Evolutionary conservation across 1,140 invertebrate genomes (phyloP).

Genomic region (Chelonus insularis): DNA sequence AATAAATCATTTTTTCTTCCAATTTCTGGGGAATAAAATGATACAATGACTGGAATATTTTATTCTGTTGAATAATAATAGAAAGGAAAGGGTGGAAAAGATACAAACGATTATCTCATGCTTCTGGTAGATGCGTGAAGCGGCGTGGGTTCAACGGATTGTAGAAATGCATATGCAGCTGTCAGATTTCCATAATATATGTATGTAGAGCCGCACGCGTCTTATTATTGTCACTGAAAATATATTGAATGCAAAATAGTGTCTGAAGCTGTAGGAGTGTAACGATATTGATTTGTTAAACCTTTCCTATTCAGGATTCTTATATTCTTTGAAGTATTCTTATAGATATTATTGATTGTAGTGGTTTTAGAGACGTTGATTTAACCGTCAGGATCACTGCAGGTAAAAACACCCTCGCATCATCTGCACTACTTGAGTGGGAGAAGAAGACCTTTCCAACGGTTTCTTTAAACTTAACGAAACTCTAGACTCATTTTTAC

Average conservation of each 20-base stretch:
- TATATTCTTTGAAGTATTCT: not conserved
- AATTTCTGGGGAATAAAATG: not conserved
- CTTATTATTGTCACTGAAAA: not conserved
- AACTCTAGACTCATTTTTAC: slow-evolving; percentile 1
- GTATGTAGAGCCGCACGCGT: not conserved
- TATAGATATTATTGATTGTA: not conserved
- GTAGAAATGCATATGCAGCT: slow-evolving; percentile 11
- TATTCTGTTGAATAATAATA: slow-evolving; percentile 4
- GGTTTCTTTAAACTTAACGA: not conserved
- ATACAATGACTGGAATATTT: not conserved
- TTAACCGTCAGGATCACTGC: slow-evolving; percentile 3
- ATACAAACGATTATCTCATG: not conserved
- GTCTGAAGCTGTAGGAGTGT: not conserved
- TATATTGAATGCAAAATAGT: slow-evolving; percentile 4
- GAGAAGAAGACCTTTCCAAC: not conserved
- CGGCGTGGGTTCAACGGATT: slow-evolving; percentile 18
- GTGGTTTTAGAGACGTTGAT: not conserved
- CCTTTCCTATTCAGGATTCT: not conserved
- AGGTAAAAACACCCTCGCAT: slow-evolving; percentile 13
- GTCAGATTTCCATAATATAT: slow-evolving; percentile 7
- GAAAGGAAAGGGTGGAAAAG: not conserved
- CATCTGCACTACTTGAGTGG: slow-evolving; percentile 8
- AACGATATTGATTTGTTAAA: slow-evolving; percentile 8
- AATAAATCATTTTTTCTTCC: no score
- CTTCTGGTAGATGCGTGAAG: not conserved